Percentiles rank a stretch among this genome's conserved stretches.
Conservation (phyloP, 2,888 invertebrate genomes). For the Xestia sexstrigata region DNA sequence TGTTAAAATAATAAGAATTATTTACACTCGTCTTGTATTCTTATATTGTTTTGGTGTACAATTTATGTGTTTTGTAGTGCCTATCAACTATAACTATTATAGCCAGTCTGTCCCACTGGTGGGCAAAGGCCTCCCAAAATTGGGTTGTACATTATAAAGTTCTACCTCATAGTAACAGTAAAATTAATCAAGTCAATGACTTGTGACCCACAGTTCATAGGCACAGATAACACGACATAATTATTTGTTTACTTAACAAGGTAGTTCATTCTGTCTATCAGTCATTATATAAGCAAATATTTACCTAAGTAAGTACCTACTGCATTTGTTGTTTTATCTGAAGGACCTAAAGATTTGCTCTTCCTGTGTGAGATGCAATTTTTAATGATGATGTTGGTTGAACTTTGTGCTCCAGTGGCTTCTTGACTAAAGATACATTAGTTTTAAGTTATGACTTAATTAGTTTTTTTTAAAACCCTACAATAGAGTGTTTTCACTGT, state of each 20-base stretch:
- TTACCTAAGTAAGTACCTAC: constrained; percentile 13
- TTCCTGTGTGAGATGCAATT: constrained; percentile 26
- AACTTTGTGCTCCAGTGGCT: not conserved
- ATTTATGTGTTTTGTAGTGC: not conserved
- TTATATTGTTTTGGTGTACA: not conserved
- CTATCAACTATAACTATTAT: not conserved
- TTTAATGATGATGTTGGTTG: constrained; percentile 17
- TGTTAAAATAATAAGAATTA: not conserved
- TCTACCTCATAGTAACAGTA: constrained; percentile 64
- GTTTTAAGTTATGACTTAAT: not conserved
- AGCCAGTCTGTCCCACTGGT: not conserved
- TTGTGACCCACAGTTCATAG: constrained; percentile 70
- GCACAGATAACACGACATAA: constrained; percentile 73
- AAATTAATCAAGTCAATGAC: constrained; percentile 69
- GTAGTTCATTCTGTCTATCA: constrained; percentile 55
- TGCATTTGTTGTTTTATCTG: constrained; percentile 24
- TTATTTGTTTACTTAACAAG: constrained; percentile 72
- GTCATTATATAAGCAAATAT: constrained; percentile 48
- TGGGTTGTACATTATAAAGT: not conserved
- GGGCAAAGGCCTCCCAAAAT: not conserved
- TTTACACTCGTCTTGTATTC: not conserved
- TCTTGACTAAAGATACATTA: not conserved
- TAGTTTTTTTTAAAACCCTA: not conserved
- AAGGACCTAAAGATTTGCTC: constrained; percentile 18
- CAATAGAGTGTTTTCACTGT: not conserved